These are phyloP conservation scores for Artemisiospiza belli DNA, from an alignment of 2,113 vertebrate species.

Conservation along the genomic window DNA sequence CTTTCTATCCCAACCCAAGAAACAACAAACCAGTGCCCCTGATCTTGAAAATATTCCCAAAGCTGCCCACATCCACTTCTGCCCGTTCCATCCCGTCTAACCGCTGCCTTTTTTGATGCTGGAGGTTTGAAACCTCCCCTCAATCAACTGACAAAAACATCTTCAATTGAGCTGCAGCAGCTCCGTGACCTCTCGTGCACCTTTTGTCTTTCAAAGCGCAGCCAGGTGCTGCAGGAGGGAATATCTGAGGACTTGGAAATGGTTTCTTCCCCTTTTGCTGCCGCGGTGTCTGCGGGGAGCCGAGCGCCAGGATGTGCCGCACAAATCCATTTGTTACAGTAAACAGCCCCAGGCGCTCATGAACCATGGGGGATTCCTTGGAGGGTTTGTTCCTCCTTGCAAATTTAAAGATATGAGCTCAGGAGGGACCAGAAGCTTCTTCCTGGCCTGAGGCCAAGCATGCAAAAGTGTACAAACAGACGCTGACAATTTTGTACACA, in stretches of 20 bases:
- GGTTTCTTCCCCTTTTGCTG: background rate
- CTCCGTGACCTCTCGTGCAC: background rate
- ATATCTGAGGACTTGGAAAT: background rate
- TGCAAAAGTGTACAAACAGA: background rate
- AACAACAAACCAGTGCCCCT: accelerated
- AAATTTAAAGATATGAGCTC: background rate
- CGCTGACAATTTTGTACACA: background rate
- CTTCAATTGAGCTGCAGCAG: background rate
- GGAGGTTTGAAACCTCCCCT: background rate
- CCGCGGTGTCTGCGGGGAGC: background rate
- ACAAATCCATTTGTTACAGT: background rate
- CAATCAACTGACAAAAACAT: background rate
- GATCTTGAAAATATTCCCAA: background rate
- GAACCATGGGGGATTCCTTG: background rate
- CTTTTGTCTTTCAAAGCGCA: background rate
- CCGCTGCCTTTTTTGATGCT: too few relatives aligned
- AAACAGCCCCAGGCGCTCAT: conserved; percentile 30
- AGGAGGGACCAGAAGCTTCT: background rate
- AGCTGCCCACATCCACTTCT: background rate
- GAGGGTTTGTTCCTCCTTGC: background rate
- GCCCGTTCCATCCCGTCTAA: accelerated
- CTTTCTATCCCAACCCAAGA: background rate
- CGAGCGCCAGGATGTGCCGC: background rate
- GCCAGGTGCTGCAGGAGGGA: background rate
- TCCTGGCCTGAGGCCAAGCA: background rate